Conservation (phyloP, 53 echinoderm and acorn worm species). For the Patiria pectinifera region DNA sequence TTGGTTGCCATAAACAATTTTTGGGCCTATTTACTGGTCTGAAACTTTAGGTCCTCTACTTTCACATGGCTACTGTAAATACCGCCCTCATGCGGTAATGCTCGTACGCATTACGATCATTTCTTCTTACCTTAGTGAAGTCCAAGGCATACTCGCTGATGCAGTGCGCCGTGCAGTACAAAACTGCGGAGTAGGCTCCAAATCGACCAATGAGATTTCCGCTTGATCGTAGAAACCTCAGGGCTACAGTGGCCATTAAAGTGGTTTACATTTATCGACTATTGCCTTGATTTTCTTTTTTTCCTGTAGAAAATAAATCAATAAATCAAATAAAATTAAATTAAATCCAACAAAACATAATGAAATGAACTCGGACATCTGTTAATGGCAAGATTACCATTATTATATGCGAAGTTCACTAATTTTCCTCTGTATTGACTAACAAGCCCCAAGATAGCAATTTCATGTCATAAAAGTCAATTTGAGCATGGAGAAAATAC, state of each 20-base stretch:
- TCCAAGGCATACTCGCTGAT: slow-evolving; percentile 80
- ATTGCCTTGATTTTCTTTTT: background rate
- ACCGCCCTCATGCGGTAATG: background rate
- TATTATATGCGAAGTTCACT: too few species aligned
- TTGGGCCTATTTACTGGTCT: too few species aligned
- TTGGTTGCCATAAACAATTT: too few species aligned
- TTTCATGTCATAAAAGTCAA: too few species aligned
- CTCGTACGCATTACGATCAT: background rate
- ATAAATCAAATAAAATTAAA: too few species aligned
- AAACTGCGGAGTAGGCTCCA: slow-evolving; percentile 46
- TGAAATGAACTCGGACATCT: too few species aligned
- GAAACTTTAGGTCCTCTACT: too few species aligned
- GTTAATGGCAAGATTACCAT: too few species aligned
- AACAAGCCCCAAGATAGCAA: too few species aligned
- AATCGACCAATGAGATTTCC: slow-evolving; percentile 1
- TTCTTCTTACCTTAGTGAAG: slow-evolving; percentile 77
- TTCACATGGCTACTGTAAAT: background rate
- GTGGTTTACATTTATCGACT: background rate
- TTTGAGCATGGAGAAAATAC: too few species aligned
- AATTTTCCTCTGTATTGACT: too few species aligned
- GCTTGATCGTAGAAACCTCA: slow-evolving; percentile 2
- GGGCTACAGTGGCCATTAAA: slow-evolving; percentile 5
- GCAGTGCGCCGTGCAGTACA: slow-evolving; percentile 84
- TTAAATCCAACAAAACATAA: too few species aligned
- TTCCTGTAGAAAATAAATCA: background rate